Evolutionary conservation across 2,797 vertebrate species (phyloP).

Genomic region (Chloroceryle inda): DNA sequence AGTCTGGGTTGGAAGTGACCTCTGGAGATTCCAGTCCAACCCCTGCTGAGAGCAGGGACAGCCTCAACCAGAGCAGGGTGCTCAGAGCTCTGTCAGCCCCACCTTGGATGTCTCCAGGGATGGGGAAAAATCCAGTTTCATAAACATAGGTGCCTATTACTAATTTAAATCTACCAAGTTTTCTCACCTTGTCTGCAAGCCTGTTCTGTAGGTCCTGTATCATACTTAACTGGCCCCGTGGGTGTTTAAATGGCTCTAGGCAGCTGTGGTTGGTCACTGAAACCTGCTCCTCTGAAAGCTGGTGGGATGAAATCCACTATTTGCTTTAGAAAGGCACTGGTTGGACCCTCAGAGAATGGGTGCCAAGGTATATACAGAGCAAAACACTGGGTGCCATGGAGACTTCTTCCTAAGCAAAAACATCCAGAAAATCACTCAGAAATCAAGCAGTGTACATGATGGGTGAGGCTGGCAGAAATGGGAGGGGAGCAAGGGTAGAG

Average conservation of each 20-base stretch:
- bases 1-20: no score
- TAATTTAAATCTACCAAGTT: background rate
- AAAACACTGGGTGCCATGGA: background rate
- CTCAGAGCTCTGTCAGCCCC: no score
- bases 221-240: background rate
- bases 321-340: background rate
- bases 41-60: no score
- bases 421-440: background rate
- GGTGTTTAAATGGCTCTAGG: background rate
- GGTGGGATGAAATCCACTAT: background rate
- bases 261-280: background rate
- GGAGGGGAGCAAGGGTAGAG: background rate
- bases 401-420: background rate
- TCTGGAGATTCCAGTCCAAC: no score
- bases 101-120: no score
- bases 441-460: background rate
- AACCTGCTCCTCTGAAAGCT: background rate
- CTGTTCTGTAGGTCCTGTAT: background rate
- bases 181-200: background rate
- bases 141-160: background rate
- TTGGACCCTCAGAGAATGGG: background rate
- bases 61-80: no score
- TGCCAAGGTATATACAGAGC: rapidly evolving
- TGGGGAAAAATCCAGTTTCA: background rate
- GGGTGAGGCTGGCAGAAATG: background rate